Evolutionary conservation across 2,797 vertebrate genomes (phyloP).

Genomic region (Onychomys leucogaster): DNA sequence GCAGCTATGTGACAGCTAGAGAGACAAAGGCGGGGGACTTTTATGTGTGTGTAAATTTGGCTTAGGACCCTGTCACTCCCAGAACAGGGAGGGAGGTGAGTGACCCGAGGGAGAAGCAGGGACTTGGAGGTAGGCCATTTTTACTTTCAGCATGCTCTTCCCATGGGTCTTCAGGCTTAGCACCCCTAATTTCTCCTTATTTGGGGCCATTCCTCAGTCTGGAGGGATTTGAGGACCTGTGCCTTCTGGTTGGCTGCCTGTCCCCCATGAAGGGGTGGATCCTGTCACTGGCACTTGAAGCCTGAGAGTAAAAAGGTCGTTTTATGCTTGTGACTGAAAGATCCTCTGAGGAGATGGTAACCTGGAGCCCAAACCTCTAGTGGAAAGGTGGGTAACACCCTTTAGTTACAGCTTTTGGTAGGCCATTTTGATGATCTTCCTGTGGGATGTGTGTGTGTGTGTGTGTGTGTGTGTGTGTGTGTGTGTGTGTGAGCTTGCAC

Average conservation of each 20-base stretch:
- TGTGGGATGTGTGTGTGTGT: not conserved
- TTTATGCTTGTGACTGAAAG: not conserved
- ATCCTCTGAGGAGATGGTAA: not conserved
- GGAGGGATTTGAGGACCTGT: not conserved
- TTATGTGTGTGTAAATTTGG: not conserved
- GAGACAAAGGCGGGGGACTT: not conserved
- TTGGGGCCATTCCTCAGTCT: not conserved
- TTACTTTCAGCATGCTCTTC: not conserved
- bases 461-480: not conserved
- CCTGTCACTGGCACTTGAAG: not conserved
- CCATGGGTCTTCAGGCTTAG: not conserved
- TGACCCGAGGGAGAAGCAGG: not conserved
- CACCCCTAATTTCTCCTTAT: not conserved
- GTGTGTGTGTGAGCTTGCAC: not conserved
- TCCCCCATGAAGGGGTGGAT: not conserved
- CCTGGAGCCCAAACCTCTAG: not conserved
- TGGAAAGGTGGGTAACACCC: not conserved
- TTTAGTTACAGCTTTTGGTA: not conserved
- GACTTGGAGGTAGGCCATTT: not conserved
- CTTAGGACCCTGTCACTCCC: not conserved
- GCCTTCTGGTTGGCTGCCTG: not conserved
- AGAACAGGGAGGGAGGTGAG: not conserved
- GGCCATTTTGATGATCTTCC: not conserved
- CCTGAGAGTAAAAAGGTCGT: not conserved
- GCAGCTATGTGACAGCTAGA: not conserved